A percentile compares a stretch with the other conserved stretches of the same genome.
phyloP scores from a whole-genome alignment of 2,113 vertebrate genomes.

The Hyaena hyaena region DNA sequence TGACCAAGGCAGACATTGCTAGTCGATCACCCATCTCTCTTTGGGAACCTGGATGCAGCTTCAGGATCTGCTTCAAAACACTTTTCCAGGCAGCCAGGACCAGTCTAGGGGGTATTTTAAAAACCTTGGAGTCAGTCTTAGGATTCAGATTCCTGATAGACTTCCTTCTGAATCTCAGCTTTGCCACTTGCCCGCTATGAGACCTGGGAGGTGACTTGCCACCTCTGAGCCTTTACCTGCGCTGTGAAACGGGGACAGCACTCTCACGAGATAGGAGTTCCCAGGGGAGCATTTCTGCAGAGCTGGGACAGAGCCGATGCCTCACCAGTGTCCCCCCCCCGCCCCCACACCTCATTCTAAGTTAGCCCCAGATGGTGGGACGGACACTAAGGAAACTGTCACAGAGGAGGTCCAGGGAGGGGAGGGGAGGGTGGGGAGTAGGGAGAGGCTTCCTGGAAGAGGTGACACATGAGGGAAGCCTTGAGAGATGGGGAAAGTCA shows the following conservation, averaged over 20 bases:
- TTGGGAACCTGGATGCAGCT: not conserved
- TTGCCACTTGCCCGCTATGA: not conserved
- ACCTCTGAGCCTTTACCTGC: not conserved
- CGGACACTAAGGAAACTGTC: fast-evolving
- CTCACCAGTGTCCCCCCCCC: no score
- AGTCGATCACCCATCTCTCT: not conserved
- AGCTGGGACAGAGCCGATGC: not conserved
- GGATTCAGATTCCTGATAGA: not conserved
- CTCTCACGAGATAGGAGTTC: not conserved
- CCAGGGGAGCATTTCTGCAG: no score
- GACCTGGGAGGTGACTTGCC: not conserved
- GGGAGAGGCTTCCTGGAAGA: not conserved
- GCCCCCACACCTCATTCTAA: not conserved
- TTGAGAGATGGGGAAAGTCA: not conserved
- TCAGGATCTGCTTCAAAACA: not conserved
- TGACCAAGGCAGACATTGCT: not conserved
- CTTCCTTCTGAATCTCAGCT: not conserved
- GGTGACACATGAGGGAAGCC: not conserved
- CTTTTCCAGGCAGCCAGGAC: not conserved
- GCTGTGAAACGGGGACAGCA: not conserved
- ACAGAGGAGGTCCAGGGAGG: not conserved
- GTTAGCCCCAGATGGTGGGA: not conserved
- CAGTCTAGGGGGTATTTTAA: not conserved
- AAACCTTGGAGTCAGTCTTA: not conserved
- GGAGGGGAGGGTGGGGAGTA: not conserved